A percentile compares a stretch with the other conserved stretches of the same genome.
phyloP scores from a whole-genome alignment of 2,888 invertebrate species.

The Scaptomyza tumidula region DNA sequence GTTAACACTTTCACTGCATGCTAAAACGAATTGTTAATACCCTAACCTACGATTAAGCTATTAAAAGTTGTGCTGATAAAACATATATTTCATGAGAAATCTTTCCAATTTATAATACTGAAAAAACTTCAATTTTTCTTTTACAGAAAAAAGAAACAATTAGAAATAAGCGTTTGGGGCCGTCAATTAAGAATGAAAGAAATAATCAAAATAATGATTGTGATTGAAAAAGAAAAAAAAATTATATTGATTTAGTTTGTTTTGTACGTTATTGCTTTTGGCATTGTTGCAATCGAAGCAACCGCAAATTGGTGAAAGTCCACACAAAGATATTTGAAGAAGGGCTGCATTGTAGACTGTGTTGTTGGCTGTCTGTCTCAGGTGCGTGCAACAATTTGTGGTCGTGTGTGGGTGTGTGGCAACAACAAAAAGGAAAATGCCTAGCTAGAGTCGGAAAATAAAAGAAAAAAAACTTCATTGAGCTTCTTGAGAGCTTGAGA shows the following conservation, averaged over 20 bases:
- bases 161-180: conserved; percentile 30
- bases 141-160: conserved; percentile 29
- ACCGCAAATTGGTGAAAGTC: conserved; percentile 72
- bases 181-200: conserved; percentile 11
- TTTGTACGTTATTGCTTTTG: conserved; percentile 18
- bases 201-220: conserved; percentile 32
- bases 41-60: conserved; percentile 2
- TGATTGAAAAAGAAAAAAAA: conserved; percentile 17
- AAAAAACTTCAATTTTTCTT: too few species aligned
- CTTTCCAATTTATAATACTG: too few species aligned
- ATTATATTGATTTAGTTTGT: conserved; percentile 26
- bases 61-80: too few species aligned
- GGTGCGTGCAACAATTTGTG: conserved; percentile 72
- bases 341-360: background rate
- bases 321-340: conserved; percentile 46
- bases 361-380: conserved; percentile 16
- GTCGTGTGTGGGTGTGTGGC: conserved; percentile 27
- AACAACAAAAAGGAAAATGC: conserved; percentile 11
- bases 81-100: too few species aligned
- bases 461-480: conserved; percentile 59
- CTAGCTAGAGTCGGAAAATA: conserved; percentile 7
- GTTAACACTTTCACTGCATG: background rate
- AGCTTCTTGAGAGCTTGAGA: conserved; percentile 49
- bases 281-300: conserved; percentile 59
- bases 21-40: conserved; percentile 1